These are phyloP conservation scores for Platichthys flesus DNA, from an alignment of 2,113 vertebrate species.

Conservation along the genomic window DNA sequence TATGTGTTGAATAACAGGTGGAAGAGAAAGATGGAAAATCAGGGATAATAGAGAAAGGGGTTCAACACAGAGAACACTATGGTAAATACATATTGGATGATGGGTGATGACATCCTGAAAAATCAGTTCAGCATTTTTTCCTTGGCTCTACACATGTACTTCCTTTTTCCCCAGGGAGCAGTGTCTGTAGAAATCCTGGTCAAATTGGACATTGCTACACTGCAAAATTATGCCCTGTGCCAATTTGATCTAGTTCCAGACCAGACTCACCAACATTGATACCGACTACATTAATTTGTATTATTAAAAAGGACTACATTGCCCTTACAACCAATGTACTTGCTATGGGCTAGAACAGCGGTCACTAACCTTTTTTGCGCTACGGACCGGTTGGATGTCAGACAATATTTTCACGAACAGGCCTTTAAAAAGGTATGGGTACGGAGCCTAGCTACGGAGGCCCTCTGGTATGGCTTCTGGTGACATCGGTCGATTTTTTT, in stretches of 20 bases:
- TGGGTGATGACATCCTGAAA: too few relatives aligned
- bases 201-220: neutral
- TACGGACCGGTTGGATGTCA: too few relatives aligned
- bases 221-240: neutral
- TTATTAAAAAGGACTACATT: neutral
- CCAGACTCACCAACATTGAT: neutral
- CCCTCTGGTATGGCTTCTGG: too few relatives aligned
- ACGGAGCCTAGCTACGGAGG: too few relatives aligned
- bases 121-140: too few relatives aligned
- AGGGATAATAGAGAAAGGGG: neutral
- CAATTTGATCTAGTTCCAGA: neutral
- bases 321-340: neutral
- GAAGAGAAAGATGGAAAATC: neutral
- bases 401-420: too few relatives aligned
- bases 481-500: too few relatives aligned
- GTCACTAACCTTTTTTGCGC: too few relatives aligned
- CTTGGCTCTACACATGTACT: too few relatives aligned
- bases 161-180: too few relatives aligned
- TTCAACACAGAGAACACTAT: neutral
- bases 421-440: too few relatives aligned
- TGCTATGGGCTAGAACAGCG: neutral
- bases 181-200: too few relatives aligned
- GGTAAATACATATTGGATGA: neutral
- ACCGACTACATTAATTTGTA: neutral
- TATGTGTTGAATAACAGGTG: constrained; percentile 21